Conservation (phyloP, 1,140 invertebrate species). For the Caerostris extrusa region DNA sequence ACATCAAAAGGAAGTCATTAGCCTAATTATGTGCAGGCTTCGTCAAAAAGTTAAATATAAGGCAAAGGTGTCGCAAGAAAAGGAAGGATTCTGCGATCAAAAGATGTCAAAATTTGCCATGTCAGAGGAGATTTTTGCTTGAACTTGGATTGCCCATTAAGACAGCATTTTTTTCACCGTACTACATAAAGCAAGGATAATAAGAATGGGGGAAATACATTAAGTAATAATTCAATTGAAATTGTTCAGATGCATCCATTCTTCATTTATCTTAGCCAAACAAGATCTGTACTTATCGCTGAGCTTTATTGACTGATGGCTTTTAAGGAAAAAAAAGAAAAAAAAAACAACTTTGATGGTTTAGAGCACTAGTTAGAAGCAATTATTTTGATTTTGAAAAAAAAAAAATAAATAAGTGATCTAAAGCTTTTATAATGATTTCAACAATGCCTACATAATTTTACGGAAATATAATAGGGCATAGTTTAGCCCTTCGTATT, state of each 20-base stretch:
- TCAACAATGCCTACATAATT: background rate
- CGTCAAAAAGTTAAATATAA: constrained; percentile 10
- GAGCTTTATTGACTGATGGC: background rate
- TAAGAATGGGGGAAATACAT: background rate
- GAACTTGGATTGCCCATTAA: constrained; percentile 38
- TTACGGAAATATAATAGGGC: no score
- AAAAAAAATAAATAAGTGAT: background rate
- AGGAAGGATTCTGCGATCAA: background rate
- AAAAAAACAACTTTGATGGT: background rate
- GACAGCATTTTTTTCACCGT: background rate
- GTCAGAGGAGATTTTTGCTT: constrained; percentile 6
- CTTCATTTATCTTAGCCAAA: background rate
- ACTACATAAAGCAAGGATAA: background rate
- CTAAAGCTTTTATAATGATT: background rate
- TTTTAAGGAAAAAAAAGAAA: background rate
- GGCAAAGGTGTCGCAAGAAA: constrained; percentile 23
- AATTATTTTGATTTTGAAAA: background rate
- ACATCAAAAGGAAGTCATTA: constrained; percentile 44
- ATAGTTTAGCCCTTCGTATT: no score
- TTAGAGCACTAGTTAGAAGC: background rate
- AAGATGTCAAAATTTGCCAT: constrained; percentile 32
- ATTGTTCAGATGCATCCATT: background rate
- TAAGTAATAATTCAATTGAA: background rate
- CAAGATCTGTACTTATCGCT: background rate
- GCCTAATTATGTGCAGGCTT: constrained; percentile 18